Evolutionary conservation across 1,140 invertebrate genomes (phyloP).

Genomic region (Cyclina sinensis): DNA sequence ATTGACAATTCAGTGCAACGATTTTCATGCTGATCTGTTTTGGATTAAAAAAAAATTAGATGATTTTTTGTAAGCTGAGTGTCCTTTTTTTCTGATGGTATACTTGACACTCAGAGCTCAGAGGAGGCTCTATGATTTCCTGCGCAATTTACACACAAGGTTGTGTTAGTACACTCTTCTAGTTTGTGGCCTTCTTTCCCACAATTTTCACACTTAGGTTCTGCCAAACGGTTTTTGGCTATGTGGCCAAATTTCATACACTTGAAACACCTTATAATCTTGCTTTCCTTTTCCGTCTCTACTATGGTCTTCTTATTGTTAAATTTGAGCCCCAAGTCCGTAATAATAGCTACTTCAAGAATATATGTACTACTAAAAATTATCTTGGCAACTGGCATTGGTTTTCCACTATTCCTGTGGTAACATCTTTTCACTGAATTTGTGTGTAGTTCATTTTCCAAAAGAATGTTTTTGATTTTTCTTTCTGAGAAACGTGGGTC

Average conservation of each 20-base stretch:
- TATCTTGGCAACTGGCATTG: neutral
- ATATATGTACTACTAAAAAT: neutral
- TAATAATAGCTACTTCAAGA: neutral
- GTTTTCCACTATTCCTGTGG: conserved; percentile 27
- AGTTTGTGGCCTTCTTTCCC: neutral
- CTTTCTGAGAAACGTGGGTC: conserved; percentile 31
- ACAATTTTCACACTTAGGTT: conserved; percentile 32
- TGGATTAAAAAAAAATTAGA: too few relatives aligned
- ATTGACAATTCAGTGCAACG: too few relatives aligned
- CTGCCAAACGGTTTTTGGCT: neutral
- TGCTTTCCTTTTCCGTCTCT: neutral
- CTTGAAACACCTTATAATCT: conserved; percentile 20
- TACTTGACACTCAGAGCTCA: neutral
- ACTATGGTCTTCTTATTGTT: neutral
- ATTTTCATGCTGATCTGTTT: too few relatives aligned
- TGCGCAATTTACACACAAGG: neutral
- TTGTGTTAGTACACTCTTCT: neutral
- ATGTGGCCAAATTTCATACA: conserved; percentile 34
- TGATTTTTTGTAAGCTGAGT: neutral
- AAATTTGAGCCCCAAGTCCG: neutral
- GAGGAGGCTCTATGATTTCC: conserved; percentile 2
- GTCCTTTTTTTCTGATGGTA: conserved; percentile 10
- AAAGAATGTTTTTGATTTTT: neutral
- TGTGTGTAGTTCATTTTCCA: neutral
- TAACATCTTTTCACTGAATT: conserved; percentile 10